Evolutionary conservation across 1,140 invertebrate species (phyloP), one percentile per base, ranked within the genome.

Genomic region (Drosophila teissieri): DNA sequence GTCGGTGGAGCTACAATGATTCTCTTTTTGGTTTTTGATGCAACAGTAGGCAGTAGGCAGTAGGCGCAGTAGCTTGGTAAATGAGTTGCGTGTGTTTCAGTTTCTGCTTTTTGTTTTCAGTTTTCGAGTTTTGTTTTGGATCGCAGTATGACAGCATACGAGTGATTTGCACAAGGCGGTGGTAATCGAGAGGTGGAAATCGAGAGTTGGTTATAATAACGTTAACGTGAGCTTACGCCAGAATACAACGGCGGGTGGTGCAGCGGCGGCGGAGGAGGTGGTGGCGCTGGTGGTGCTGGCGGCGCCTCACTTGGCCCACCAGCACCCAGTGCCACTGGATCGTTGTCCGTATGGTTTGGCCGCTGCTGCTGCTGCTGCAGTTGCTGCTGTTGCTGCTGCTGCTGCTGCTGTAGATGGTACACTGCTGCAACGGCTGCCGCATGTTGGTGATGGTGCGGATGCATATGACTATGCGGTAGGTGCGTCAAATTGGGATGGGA

Each of bases 231-330:
- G 75, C 90, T 91, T 91, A 91, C 90, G 73, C 90, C 90, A 78
- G 90, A 78, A 85, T 91, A 91, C 83, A 91, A 74, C 58, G 88
- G 88, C 64, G 88, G 88, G 68, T 90, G 88, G 67, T 88, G 82
- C 52, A 91, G 81, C 39, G 77, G 57, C 42, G 58, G 72, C 52
- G 84, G 58, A 8, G 65, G 60, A n/a, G 75, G 56, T 40, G 78
- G 63, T 36, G 73, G 51, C 15, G 36, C 36, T 37, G 57, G 56
- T 36, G 52, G 58, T 36, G 77, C 51, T 24, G 73, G 49, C 22
- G 56, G 52, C 36, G 48, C 55, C 42, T 11, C 42, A 15, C 2
- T 42, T 5, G 42, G 6, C 7, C 69, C 58, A 24, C 56, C 48
- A 48, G 62, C 12, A 39, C 74, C 67, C 46, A 42, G 52, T 62